phyloP scores from a whole-genome alignment of 1,140 invertebrate species.

The Zaprionus inermis region DNA sequence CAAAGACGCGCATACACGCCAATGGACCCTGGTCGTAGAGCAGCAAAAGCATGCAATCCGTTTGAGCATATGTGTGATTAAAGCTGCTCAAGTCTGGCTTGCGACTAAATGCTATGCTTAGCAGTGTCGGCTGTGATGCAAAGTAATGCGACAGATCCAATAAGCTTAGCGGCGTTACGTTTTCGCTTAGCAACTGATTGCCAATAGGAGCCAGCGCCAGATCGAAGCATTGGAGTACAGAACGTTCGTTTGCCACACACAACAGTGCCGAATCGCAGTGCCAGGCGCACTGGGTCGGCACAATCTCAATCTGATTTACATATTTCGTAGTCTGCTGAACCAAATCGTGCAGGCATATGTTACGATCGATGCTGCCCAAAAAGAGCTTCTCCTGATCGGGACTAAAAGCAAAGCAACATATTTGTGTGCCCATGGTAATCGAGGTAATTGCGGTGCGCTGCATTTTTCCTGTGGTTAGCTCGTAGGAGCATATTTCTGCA shows the following conservation, averaged over 20 bases:
- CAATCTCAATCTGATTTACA: conserved; percentile 86
- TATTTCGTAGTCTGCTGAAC: conserved; percentile 87
- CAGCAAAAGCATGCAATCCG: conserved; percentile 85
- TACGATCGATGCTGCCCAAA: conserved; percentile 91
- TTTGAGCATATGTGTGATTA: conserved; percentile 84
- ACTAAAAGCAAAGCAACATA: conserved; percentile 88
- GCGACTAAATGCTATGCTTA: conserved; percentile 86
- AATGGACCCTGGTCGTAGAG: conserved; percentile 87
- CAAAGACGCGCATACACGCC: conserved; percentile 73
- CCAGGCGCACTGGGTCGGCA: conserved; percentile 89
- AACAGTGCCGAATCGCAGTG: conserved; percentile 89
- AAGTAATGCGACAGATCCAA: conserved; percentile 90
- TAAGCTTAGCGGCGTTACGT: conserved; percentile 87
- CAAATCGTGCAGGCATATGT: conserved; percentile 89
- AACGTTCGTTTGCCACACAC: conserved; percentile 88
- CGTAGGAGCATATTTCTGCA: conserved; percentile 89
- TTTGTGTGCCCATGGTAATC: conserved; percentile 89
- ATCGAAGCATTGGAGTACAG: conserved; percentile 92
- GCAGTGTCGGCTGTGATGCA: conserved; percentile 86
- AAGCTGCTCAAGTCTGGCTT: conserved; percentile 85
- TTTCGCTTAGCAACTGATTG: conserved; percentile 89
- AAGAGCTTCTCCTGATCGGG: conserved; percentile 89
- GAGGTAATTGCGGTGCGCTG: conserved; percentile 88
- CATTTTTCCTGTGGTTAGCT: conserved; percentile 88
- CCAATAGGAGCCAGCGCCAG: conserved; percentile 88